Conservation (phyloP, 2,888 invertebrate species). For the Drosophila quinaria region DNA sequence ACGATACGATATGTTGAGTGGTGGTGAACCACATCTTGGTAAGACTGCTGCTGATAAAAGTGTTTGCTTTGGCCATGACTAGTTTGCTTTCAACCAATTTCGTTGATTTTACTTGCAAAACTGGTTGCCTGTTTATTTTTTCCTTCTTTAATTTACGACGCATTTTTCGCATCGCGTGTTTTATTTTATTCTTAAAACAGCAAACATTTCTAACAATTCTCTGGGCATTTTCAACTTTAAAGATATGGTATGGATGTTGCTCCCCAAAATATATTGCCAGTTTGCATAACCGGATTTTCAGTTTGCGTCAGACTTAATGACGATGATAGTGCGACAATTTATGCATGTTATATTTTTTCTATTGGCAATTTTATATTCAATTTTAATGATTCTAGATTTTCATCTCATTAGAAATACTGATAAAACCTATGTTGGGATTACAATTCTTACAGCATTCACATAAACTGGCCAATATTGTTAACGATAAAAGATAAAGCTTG, state of each 20-base stretch:
- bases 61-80: constrained; percentile 12
- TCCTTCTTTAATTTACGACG: neutral
- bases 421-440: constrained; percentile 8
- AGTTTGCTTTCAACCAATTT: constrained; percentile 13
- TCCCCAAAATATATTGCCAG: constrained; percentile 3
- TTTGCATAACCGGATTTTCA: constrained; percentile 56
- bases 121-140: constrained; percentile 24
- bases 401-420: constrained; percentile 4
- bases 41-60: constrained; percentile 22
- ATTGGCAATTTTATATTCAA: constrained; percentile 1
- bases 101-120: constrained; percentile 21
- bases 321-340: constrained; percentile 29
- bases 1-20: neutral
- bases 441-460: neutral
- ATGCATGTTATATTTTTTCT: constrained; percentile 39
- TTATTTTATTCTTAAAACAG: constrained; percentile 8
- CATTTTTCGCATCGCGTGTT: constrained; percentile 20
- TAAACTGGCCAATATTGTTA: neutral
- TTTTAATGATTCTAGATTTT: constrained; percentile 11
- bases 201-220: neutral
- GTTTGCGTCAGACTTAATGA: constrained; percentile 18
- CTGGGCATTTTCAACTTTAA: neutral
- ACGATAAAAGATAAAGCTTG: neutral
- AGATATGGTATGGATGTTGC: constrained; percentile 4
- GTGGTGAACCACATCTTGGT: constrained; percentile 8